Percentiles rank a stretch among this genome's conserved stretches.
These are phyloP conservation scores for Sinhomidia bicolor DNA, from an alignment of 2,888 invertebrate genomes.

Conservation along the genomic window DNA sequence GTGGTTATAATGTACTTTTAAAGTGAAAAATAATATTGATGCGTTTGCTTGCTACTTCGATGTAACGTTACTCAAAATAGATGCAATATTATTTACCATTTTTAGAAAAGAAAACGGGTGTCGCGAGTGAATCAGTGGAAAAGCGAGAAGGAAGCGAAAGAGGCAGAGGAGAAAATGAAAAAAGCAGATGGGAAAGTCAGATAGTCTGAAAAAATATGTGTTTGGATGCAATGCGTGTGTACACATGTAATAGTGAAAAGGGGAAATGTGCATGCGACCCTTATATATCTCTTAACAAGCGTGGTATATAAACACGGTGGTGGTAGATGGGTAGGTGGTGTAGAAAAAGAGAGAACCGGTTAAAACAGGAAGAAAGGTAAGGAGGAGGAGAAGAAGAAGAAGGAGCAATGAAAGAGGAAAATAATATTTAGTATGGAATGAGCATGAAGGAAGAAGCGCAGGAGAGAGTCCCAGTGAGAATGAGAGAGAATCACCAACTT, in stretches of 20 bases:
- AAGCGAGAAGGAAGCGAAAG: neutral
- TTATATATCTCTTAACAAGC: too few species aligned
- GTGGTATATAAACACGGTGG: neutral
- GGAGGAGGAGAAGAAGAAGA: constrained; percentile 35
- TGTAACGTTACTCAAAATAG: constrained; percentile 39
- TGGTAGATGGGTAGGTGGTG: neutral
- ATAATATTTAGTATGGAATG: constrained; percentile 2
- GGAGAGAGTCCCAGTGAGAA: neutral
- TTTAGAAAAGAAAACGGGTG: neutral
- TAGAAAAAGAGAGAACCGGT: constrained; percentile 22
- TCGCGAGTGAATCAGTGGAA: neutral
- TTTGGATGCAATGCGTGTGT: neutral
- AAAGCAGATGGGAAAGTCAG: constrained; percentile 23
- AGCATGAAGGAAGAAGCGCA: constrained; percentile 32
- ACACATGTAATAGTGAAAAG: neutral
- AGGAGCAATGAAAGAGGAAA: constrained; percentile 24
- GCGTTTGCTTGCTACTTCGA: neutral
- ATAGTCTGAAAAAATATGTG: constrained; percentile 27
- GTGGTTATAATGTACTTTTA: too few species aligned
- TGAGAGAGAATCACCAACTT: constrained; percentile 64
- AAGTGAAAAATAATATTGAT: too few species aligned
- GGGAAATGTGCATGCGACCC: neutral
- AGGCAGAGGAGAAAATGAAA: constrained; percentile 44
- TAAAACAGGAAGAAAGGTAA: constrained; percentile 40
- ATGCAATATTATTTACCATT: constrained; percentile 39